phyloP scores from a whole-genome alignment of 2,888 invertebrate genomes.

The Spodoptera littoralis region DNA sequence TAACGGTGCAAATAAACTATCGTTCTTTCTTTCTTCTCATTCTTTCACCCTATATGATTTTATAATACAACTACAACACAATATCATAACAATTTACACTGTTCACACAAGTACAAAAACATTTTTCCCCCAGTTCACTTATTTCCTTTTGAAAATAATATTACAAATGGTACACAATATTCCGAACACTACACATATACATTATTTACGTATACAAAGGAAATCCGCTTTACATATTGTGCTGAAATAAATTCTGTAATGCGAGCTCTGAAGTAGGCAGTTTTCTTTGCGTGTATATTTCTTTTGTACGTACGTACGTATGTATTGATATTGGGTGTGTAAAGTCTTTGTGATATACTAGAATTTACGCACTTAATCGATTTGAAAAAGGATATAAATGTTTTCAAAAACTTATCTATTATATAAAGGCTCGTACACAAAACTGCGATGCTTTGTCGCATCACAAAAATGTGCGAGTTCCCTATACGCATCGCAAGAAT shows the following conservation, averaged over 20 bases:
- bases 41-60: background rate
- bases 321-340: conserved; percentile 25
- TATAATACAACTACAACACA: background rate
- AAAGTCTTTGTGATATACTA: background rate
- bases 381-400: no score
- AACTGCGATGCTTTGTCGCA: no score
- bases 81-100: no score
- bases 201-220: conserved; percentile 19
- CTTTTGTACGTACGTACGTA: conserved; percentile 21
- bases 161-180: conserved; percentile 18
- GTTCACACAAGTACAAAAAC: no score
- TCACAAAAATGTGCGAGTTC: no score
- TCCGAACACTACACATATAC: conserved; percentile 18
- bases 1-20: no score
- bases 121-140: conserved; percentile 10
- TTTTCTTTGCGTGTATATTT: conserved; percentile 8
- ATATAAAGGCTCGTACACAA: no score
- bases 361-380: no score
- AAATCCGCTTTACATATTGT: conserved; percentile 10
- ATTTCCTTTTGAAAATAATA: conserved; percentile 25
- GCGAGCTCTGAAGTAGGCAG: background rate
- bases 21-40: no score
- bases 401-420: no score
- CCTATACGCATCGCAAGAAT: no score
- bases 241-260: conserved; percentile 21